phyloP scores from a whole-genome alignment of 37 sponge, comb jelly and placozoan species.

The Mnemiopsis leidyi region DNA sequence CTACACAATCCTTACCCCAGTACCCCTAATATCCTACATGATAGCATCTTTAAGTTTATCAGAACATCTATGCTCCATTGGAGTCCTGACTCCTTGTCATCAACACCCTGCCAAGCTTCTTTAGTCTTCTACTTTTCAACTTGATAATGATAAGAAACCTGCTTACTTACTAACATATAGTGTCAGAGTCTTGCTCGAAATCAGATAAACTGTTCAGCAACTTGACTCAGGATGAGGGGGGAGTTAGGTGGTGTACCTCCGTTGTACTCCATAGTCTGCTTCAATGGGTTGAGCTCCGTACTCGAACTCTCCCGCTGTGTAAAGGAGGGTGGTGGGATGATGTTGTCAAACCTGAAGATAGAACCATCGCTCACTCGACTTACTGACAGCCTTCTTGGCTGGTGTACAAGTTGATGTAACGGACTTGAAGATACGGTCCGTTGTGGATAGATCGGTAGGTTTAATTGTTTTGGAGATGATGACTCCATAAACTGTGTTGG shows the following conservation, averaged over 20 bases:
- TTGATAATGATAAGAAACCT: no score
- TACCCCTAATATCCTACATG: no score
- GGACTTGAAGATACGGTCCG: background rate
- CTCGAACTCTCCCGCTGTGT: background rate
- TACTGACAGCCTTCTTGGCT: background rate
- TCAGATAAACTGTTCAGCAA: background rate
- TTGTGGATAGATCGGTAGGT: background rate
- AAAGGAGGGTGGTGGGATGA: background rate
- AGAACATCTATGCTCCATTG: no score
- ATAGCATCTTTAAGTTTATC: no score
- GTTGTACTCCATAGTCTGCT: background rate
- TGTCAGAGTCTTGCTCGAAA: no score
- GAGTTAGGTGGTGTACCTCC: background rate
- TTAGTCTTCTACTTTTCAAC: no score
- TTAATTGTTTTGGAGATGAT: background rate
- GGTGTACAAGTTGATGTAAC: background rate
- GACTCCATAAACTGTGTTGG: background rate
- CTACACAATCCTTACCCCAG: no score
- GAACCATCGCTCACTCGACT: background rate
- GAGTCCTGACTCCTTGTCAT: no score
- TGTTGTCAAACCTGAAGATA: background rate
- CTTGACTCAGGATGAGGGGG: background rate
- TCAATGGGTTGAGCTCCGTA: background rate
- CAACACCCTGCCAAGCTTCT: no score
- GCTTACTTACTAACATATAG: no score